Evolutionary conservation across 2,797 vertebrate species (phyloP).

Genomic region (Melanotaenia trifasciata): DNA sequence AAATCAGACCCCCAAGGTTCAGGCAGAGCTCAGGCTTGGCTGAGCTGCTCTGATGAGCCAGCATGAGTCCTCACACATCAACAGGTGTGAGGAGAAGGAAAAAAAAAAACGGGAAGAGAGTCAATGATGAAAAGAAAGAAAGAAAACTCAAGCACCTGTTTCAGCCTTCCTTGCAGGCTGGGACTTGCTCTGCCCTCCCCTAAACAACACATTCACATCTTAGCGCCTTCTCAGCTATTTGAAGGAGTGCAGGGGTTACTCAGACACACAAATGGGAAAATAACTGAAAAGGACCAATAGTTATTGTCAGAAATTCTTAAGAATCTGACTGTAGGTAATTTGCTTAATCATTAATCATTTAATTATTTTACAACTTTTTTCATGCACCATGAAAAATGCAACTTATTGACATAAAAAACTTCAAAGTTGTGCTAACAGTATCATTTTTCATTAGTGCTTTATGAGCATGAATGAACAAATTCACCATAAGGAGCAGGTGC

Average conservation of each 20-base stretch:
- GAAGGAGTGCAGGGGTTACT: slow-evolving; percentile 24
- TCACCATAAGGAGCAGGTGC: slow-evolving; percentile 21
- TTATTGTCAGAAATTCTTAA: slow-evolving; percentile 22
- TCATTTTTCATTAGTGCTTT: not conserved
- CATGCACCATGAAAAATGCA: too few relatives aligned
- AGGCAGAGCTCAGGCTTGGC: slow-evolving; percentile 31
- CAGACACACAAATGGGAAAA: slow-evolving; percentile 25
- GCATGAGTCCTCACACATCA: slow-evolving; percentile 66
- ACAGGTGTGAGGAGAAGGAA: slow-evolving; percentile 72
- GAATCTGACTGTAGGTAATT: not conserved
- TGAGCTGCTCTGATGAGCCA: slow-evolving; percentile 45
- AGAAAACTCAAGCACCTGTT: slow-evolving; percentile 73
- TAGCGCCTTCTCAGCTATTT: slow-evolving; percentile 65
- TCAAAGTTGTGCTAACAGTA: too few relatives aligned
- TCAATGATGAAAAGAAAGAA: slow-evolving; percentile 60
- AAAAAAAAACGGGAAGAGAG: slow-evolving; percentile 44
- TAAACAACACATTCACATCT: slow-evolving; percentile 52
- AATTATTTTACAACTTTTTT: too few relatives aligned
- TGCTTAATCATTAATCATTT: not conserved
- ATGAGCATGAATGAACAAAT: not conserved
- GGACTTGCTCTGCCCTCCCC: slow-evolving; percentile 62
- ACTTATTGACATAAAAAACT: too few relatives aligned
- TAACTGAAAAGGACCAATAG: not conserved
- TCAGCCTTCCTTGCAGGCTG: slow-evolving; percentile 57
- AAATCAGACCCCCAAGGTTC: slow-evolving; percentile 33